Evolutionary conservation across 1,140 invertebrate species (phyloP).

Genomic region (Metaphire vulgaris): DNA sequence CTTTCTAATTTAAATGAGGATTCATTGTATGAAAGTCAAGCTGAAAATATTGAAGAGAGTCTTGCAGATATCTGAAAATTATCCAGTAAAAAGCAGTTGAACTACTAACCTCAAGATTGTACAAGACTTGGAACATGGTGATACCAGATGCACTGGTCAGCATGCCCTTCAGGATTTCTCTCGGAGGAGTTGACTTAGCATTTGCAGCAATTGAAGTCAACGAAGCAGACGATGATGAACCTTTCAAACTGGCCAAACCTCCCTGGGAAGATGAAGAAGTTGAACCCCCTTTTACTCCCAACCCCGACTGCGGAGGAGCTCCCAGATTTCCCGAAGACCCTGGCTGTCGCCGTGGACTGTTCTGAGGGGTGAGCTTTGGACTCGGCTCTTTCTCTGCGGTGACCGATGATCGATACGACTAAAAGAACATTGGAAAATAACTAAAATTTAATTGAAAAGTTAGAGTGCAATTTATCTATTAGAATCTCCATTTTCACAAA

Average conservation of each 20-base stretch:
- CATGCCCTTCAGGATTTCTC: slow-evolving; percentile 11
- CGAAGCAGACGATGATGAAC: neutral
- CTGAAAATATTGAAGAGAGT: too few species aligned
- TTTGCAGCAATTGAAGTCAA: neutral
- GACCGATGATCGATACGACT: neutral
- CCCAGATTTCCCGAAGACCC: neutral
- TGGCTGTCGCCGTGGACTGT: slow-evolving; percentile 25
- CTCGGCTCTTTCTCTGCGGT: neutral
- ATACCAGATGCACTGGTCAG: slow-evolving; percentile 3
- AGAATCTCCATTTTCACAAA: too few species aligned
- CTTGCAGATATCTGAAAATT: too few species aligned
- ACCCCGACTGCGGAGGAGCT: neutral
- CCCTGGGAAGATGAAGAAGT: neutral
- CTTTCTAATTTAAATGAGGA: too few species aligned
- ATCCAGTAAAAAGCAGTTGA: too few species aligned
- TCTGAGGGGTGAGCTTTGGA: slow-evolving; percentile 7
- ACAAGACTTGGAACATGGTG: slow-evolving; percentile 54
- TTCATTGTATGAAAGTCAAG: too few species aligned
- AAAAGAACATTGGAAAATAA: slow-evolving; percentile 7
- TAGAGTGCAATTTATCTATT: too few species aligned
- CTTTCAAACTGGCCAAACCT: neutral
- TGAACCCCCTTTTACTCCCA: neutral
- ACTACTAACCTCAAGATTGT: slow-evolving; percentile 56
- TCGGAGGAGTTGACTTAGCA: neutral
- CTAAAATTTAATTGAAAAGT: too few species aligned